phyloP scores from a whole-genome alignment of 2,797 vertebrate species.

The Takifugu ocellatus region DNA sequence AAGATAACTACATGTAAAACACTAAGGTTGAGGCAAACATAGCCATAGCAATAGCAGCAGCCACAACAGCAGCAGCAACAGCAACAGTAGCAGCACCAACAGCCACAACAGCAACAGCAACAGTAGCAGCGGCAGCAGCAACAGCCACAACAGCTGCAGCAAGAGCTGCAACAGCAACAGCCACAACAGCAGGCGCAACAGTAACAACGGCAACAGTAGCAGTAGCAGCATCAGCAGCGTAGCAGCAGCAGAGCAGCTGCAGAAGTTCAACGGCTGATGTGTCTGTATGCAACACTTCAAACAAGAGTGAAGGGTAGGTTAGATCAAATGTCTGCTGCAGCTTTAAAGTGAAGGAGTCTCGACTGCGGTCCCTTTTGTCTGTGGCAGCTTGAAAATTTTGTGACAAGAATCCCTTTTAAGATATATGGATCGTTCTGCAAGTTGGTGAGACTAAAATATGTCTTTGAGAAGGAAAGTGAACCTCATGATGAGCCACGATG shows the following conservation, averaged over 20 bases:
- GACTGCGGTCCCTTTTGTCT: constrained; percentile 6
- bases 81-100: too few relatives aligned
- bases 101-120: too few relatives aligned
- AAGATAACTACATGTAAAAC: too few relatives aligned
- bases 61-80: too few relatives aligned
- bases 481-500: neutral
- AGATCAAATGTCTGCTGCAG: constrained; percentile 29
- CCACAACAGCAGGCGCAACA: too few relatives aligned
- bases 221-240: neutral
- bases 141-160: too few relatives aligned
- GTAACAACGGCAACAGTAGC: constrained; percentile 11
- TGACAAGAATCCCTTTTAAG: neutral
- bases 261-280: constrained; percentile 2
- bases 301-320: constrained; percentile 3
- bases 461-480: neutral
- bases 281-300: constrained; percentile 40
- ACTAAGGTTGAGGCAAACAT: constrained; percentile 43
- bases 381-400: constrained; percentile 6
- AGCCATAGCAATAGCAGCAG: constrained; percentile 42
- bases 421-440: neutral
- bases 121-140: too few relatives aligned
- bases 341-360: constrained; percentile 1
- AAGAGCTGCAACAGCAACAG: too few relatives aligned
- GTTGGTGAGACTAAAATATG: too few relatives aligned
- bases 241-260: constrained; percentile 6